Conservation (phyloP, 2,888 invertebrate species). For the Ophion ellenae region DNA sequence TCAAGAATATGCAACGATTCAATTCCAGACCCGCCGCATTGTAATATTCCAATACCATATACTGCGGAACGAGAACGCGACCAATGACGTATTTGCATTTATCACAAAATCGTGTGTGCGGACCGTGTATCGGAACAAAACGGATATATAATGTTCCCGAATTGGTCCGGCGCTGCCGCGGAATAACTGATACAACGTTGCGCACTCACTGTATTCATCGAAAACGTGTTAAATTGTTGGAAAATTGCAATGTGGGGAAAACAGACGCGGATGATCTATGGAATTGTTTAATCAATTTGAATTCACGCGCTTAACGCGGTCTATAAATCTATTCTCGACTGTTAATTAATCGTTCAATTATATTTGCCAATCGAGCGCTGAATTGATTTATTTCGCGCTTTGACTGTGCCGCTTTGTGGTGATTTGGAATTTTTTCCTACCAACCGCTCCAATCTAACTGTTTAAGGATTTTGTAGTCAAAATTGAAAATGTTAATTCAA, state of each 20-base stretch:
- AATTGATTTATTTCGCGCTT: neutral
- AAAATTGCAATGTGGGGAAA: slow-evolving; percentile 15
- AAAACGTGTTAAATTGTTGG: slow-evolving; percentile 29
- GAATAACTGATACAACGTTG: slow-evolving; percentile 27
- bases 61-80: slow-evolving; percentile 9
- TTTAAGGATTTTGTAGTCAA: neutral
- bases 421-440: neutral
- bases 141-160: slow-evolving; percentile 1
- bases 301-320: neutral
- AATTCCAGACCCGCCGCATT: slow-evolving; percentile 30
- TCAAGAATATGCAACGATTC: slow-evolving; percentile 45
- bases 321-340: neutral
- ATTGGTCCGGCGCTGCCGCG: neutral
- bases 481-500: too few species aligned
- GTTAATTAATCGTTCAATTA: neutral
- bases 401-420: neutral
- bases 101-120: slow-evolving; percentile 40
- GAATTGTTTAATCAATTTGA: slow-evolving; percentile 15
- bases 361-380: neutral
- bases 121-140: slow-evolving; percentile 5
- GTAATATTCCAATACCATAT: slow-evolving; percentile 40
- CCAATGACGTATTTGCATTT: slow-evolving; percentile 41
- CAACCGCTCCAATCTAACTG: neutral
- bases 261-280: slow-evolving; percentile 9
- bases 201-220: neutral